Conservation (phyloP, 2,797 vertebrate genomes). For the Moxostoma hubbsi region DNA sequence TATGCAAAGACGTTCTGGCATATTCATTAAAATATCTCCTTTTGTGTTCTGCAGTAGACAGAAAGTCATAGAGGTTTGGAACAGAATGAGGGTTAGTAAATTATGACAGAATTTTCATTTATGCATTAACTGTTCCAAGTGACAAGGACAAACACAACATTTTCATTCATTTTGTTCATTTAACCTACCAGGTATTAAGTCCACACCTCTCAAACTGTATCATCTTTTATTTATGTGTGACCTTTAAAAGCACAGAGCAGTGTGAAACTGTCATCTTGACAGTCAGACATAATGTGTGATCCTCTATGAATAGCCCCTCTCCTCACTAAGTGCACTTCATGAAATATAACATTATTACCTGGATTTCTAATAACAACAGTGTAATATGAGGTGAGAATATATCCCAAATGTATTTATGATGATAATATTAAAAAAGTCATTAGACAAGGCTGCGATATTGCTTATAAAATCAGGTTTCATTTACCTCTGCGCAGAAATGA, state of each 20-base stretch:
- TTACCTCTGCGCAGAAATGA: background rate
- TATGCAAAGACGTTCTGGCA: too few species aligned
- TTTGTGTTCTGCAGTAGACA: too few species aligned
- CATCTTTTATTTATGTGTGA: too few species aligned
- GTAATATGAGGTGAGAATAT: slow-evolving; percentile 19
- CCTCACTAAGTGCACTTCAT: slow-evolving; percentile 34
- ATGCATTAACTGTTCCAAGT: too few species aligned
- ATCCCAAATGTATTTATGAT: background rate
- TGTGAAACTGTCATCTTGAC: slow-evolving; percentile 34
- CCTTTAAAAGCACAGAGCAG: slow-evolving; percentile 39
- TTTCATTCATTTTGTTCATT: too few species aligned
- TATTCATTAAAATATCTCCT: too few species aligned
- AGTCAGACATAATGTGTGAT: slow-evolving; percentile 41
- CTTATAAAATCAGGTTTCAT: background rate
- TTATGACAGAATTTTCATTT: too few species aligned
- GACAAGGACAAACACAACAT: too few species aligned
- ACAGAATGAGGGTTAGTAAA: too few species aligned
- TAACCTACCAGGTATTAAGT: too few species aligned
- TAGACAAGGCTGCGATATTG: background rate
- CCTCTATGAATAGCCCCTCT: slow-evolving; percentile 53
- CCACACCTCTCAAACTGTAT: too few species aligned
- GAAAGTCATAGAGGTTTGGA: too few species aligned
- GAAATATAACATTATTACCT: slow-evolving; percentile 54
- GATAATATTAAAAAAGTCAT: background rate
- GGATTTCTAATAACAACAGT: slow-evolving; percentile 41